Percentiles rank a stretch among this genome's conserved stretches.
Conservation (phyloP, 2,888 invertebrate species). For the Rhimphoctona megacephalus region DNA sequence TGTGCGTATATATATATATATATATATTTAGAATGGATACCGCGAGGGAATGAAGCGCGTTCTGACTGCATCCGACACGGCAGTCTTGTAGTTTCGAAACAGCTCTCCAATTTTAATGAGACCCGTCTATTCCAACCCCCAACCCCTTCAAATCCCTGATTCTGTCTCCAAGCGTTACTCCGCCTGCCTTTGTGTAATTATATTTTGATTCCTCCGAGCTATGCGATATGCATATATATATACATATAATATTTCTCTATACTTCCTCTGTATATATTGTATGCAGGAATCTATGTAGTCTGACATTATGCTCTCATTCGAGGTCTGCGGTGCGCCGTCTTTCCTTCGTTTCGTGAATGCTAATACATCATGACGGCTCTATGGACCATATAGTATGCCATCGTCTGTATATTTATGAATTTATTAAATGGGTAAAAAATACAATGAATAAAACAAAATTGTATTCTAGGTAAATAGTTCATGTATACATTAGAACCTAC, state of each 20-base stretch:
- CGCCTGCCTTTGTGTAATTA: conserved; percentile 81
- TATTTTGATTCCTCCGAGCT: conserved; percentile 79
- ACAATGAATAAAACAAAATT: not conserved
- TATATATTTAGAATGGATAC: conserved; percentile 42
- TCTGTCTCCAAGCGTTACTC: conserved; percentile 81
- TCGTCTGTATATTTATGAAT: conserved; percentile 12
- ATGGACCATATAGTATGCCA: conserved; percentile 48
- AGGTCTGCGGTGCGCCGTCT: conserved; percentile 49
- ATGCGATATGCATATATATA: conserved; percentile 48
- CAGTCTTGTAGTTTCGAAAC: conserved; percentile 83
- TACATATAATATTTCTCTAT: not conserved
- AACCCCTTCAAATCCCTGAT: conserved; percentile 71
- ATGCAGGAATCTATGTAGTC: conserved; percentile 22
- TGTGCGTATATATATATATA: not conserved
- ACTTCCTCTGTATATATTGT: not conserved
- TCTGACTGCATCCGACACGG: conserved; percentile 82
- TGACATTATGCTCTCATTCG: conserved; percentile 39
- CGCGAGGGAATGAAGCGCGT: conserved; percentile 59
- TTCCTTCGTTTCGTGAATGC: conserved; percentile 79
- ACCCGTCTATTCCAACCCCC: conserved; percentile 80
- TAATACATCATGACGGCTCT: conserved; percentile 76
- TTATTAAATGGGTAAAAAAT: conserved; percentile 7
- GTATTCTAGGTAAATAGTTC: not conserved
- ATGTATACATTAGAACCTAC: not conserved
- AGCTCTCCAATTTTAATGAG: conserved; percentile 85